Base-by-base conservation (phyloP, 1,140 invertebrate species). In the Drosophila nannoptera region DNA sequence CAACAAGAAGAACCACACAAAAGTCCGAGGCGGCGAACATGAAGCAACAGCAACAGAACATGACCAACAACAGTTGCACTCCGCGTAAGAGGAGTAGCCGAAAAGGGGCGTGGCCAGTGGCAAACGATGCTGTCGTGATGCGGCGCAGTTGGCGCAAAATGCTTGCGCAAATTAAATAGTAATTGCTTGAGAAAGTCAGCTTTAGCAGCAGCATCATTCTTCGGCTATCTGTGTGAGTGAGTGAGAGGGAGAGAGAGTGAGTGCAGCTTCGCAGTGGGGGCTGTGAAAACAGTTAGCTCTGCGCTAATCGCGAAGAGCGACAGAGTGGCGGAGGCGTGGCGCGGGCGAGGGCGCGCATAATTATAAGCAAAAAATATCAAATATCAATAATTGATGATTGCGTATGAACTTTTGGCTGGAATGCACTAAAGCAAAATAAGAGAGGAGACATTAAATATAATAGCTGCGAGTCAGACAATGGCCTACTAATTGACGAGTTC, bases 401-500 rank as follows among this genome's bases (percentile, higher is more conserved):
- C 22, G 22, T 14, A 43, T 43, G 40, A 38, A 58, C n/a, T 32
- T 33, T 14, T 5, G 32, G 5, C 14, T 11, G 12, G 29, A 62
- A 22, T 16, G 42, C 33, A 36, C 2, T 35, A 5, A 7, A 45
- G 22, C 38, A 70, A 70, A 68, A 75, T 7, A n/a, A 33, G 72
- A 83, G 75, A 72, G 12, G 11, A 0, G 7, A 38, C 12, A 43
- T 78, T 70, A 55, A 64, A 78, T 78, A 69, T 75, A 75, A 69
- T 75, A 63, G 66, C 58, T 78, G 22, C 83, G 72, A 71, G 60
- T 68, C 68, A 73, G 74, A 84, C 78, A 83, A 83, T 83, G 76
- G 76, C 72, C 56, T 67, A 84, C 81, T 83, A 84, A 83, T 83
- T 83, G 78, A 78, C 80, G 78, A 84, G 75, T 83, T 83, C 80